Conservation (phyloP, 2,888 invertebrate genomes). For the Pseudolycoriella hygida region DNA sequence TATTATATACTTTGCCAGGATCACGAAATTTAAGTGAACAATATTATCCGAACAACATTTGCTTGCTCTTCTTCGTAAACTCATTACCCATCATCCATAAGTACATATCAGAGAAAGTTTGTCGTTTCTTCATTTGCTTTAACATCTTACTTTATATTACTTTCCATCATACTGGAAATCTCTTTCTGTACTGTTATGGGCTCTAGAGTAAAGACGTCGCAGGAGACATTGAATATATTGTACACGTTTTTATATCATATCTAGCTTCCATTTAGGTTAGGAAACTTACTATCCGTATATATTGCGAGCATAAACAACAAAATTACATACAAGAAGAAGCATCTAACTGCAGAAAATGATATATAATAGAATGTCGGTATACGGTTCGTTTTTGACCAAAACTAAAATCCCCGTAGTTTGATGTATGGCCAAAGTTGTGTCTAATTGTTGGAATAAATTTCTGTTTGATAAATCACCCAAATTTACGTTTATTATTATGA, state of each 20-base stretch:
- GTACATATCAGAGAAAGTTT: no score
- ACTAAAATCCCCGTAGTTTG: conserved; percentile 9
- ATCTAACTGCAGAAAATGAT: neutral
- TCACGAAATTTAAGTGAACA: no score
- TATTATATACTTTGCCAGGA: no score
- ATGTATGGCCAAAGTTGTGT: conserved; percentile 11
- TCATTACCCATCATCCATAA: no score
- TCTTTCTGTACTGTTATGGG: no score
- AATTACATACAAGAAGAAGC: neutral
- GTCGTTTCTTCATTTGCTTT: no score
- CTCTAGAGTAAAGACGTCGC: neutral
- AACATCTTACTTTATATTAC: no score
- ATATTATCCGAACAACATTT: no score
- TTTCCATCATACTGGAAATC: no score
- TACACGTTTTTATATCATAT: neutral
- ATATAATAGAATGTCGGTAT: neutral
- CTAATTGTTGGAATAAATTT: conserved; percentile 10
- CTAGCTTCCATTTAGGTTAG: neutral
- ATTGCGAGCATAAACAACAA: neutral
- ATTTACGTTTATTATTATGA: conserved; percentile 1
- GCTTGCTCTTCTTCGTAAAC: no score
- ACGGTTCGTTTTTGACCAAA: conserved; percentile 1
- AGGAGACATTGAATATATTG: neutral
- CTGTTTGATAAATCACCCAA: conserved; percentile 1
- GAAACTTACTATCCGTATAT: neutral